Base-by-base conservation (phyloP, 2,113 vertebrate species). In the Pollachius pollachius region DNA sequence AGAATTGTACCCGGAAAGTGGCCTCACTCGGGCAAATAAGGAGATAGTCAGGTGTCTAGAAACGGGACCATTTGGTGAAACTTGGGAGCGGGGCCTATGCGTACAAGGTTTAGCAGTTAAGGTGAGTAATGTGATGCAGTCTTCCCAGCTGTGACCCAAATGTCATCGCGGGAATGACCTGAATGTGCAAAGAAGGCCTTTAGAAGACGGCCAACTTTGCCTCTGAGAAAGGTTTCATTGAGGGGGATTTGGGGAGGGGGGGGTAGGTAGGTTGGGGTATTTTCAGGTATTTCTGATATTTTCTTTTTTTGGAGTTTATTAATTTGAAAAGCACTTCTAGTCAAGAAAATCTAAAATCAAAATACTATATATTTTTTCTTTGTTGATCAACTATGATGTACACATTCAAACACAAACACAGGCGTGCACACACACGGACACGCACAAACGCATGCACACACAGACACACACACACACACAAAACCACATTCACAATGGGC, bases 281-380 rank as follows among this genome's bases (percentile, higher is more conserved):
- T 34, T 34, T 34, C 6, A 34, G 30, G 30, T 34, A 48, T 76
- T n/a, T 73, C 69, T 75, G 61, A 71, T 70, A 82, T 82, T 81
- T 81, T 73, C 75, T 81, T 65, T 67, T 62, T 71, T 81, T 68
- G 72, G 81, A 82, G 72, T 73, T 76, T 81, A 65, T 78, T 69
- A 83, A 81, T 85, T 80, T 73, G 54, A 0, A n/a, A 76, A 69
- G 82, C 73, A 89, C 83, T 87, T 78, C 79, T 73, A 83, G 64
- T 74, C 58, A 82, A 87, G 85, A 81, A 71, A 75, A 78, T 84
- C 83, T 75, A 56, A 76, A n/a, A 72, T 61, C 17, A 57, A 16
- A 54, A 54, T 54, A 54, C 52, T 15, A 16, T 54, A 3, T 4
- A 54, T 54, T 54, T 16, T 54, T 34, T 5, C 52, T 54, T 54